Evolutionary conservation across 2,113 vertebrate genomes (phyloP).

Genomic region (Silurus glanis): DNA sequence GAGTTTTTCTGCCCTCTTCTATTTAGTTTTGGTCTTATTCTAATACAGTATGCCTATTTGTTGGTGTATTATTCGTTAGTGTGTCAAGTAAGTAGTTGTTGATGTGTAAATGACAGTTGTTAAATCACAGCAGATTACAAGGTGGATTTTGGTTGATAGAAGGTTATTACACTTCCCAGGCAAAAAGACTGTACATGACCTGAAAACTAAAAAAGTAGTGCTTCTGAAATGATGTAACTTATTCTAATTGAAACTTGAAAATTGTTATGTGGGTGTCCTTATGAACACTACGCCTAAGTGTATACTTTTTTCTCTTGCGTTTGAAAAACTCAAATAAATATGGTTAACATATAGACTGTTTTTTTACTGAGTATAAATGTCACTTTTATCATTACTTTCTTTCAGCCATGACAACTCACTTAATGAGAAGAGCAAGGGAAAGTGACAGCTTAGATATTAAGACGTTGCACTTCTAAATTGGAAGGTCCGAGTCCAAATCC

Average conservation of each 20-base stretch:
- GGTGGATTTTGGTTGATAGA: background rate
- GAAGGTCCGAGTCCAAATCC: no score
- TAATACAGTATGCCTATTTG: background rate
- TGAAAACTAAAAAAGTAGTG: background rate
- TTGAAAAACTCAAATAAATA: no score
- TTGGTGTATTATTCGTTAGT: background rate
- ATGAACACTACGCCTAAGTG: no score
- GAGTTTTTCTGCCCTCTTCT: background rate
- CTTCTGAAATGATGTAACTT: background rate
- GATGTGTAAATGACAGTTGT: background rate
- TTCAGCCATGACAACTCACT: no score
- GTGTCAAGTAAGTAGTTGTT: background rate
- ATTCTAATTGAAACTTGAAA: background rate
- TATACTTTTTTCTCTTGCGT: no score
- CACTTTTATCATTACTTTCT: no score
- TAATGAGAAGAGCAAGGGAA: no score
- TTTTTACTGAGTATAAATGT: no score
- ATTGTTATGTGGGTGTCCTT: no score
- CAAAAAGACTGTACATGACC: background rate
- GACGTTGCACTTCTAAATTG: no score
- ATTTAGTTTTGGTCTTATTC: background rate
- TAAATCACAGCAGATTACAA: background rate
- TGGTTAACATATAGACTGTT: no score
- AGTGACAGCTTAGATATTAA: no score
- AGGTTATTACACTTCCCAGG: background rate